Base-by-base conservation (phyloP, 2,113 vertebrate species). In the Cepphus grylle region DNA sequence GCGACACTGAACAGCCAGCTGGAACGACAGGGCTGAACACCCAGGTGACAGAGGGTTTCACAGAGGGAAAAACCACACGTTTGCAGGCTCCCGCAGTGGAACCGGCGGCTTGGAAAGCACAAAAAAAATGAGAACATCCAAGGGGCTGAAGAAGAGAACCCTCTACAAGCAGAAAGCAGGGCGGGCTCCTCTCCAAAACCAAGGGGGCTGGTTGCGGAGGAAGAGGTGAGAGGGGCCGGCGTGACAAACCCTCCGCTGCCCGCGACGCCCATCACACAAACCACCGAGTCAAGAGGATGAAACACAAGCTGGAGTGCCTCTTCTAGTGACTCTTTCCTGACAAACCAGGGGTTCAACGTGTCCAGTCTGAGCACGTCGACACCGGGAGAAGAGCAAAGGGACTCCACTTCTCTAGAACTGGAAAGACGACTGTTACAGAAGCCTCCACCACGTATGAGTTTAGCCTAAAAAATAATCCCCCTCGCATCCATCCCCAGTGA, bases 1-100 rank as follows among this genome's bases (percentile, higher is more conserved):
- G 42, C 6, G n/a, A 79, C 32, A 8, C 67, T 32, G 82, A 95
- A 94, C 91, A 88, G 91, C 93, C 93, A 92, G 93, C 69, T 94
- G 91, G 95, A 94, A 90, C 4, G 3, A 38, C 2, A 0, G 61
- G 61, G 66, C 74, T 82, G 85, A 9, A 78, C 77, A 53, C 14
- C 47, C 89, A 55, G 73, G 74, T 85, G 93, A 93, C 62, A 69
- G 38, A 77, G 38, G 38, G 34, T 25, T 71, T 56, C 90, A 63
- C 12, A 5, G 43, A 86, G 77, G 61, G 53, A 34, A 87, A 85
- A 91, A 56, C 0, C 42, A 42, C 81, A 43, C 0, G 0, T 81
- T 22, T 56, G 38, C 53, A 78, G 74, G 66, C 66, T 93, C 62
- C 52, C 5, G 2, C 36, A 7, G 42, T 11, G 40, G 77, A 96